Evolutionary conservation across 2,797 vertebrate species (phyloP), one percentile per base, ranked within the genome.

Genomic region (Hippoglossus hippoglossus): DNA sequence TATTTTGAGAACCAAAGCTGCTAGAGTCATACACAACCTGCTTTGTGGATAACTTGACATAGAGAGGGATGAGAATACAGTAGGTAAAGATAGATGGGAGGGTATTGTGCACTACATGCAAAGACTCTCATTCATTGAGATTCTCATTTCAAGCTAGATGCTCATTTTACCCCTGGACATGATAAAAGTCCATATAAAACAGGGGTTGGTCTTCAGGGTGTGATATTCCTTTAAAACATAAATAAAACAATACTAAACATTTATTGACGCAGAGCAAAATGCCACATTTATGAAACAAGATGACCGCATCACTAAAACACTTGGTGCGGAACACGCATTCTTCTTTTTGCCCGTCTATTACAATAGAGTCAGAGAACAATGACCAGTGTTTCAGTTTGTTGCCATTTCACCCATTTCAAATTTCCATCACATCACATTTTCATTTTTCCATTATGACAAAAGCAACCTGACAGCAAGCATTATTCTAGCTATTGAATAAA

Each of bases 1-100:
- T 72, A 51, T 71, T 79, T 75, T 61, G 6, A 67, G 19, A n/a
- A 63, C 3, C 21, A 57, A 67, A 72, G 58, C 26, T 26, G 69
- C 47, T 47, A 31, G 11, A 68, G 64, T 58, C 25, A 61, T 9
- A 55, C 5, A 63, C 12, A 76, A 26, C 26, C 34, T 73, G 21
- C 12, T 36, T 3, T 52, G 54, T 67, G 28, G 50, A n/a, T 73
- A 60, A 41, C 21, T 47, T 49, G 10, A 67, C 49, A 75, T 19
- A 52, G 3, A 49, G 36, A 53, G 6, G 22, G 51, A 50, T 36
- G 4, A 55, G 72, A 54, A 66, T 52, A 71, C 24, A 64, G 51
- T 3, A 66, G 15, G 5, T 16, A 25, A 10, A 61, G 4, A 16
- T n/a, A 47, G 31, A 50, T 34, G 10, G 6, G 44, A 56, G 19